phyloP scores from a whole-genome alignment of 2,113 vertebrate genomes.

The Hippoglossus stenolepis region DNA sequence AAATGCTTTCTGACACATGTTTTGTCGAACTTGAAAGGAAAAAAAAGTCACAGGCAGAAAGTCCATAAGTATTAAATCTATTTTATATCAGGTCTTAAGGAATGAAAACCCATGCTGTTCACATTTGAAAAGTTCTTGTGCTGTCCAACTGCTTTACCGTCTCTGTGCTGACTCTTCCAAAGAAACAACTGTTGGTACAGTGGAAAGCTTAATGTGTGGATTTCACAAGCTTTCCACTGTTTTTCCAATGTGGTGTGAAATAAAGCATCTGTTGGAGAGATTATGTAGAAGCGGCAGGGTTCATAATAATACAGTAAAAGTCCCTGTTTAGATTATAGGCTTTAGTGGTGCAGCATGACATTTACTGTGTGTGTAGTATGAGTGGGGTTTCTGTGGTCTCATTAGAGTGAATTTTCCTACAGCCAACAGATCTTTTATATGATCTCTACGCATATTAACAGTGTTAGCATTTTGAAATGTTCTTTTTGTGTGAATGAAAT shows the following conservation, averaged over 20 bases:
- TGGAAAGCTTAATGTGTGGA: neutral
- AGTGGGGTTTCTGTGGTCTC: slow-evolving; percentile 10
- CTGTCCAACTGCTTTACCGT: neutral
- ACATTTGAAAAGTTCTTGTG: neutral
- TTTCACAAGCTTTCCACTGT: slow-evolving; percentile 21
- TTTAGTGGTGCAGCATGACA: neutral
- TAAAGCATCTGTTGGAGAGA: slow-evolving; percentile 32
- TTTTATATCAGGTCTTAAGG: neutral
- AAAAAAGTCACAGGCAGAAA: neutral
- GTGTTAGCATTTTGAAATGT: neutral
- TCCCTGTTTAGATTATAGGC: slow-evolving; percentile 34
- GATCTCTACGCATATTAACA: neutral
- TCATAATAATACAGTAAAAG: slow-evolving; percentile 22
- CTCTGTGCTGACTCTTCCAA: neutral
- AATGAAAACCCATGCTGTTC: neutral
- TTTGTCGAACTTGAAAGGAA: no score
- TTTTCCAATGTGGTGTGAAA: slow-evolving; percentile 30
- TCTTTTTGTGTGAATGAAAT: slow-evolving; percentile 7
- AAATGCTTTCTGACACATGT: no score
- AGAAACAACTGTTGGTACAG: no score
- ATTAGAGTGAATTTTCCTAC: neutral
- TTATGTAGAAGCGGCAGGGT: slow-evolving; percentile 16
- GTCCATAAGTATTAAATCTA: neutral
- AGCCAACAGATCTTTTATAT: neutral
- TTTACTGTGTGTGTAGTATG: neutral